Conservation (phyloP, 2,113 vertebrate genomes). For the Phyllopteryx taeniolatus region DNA sequence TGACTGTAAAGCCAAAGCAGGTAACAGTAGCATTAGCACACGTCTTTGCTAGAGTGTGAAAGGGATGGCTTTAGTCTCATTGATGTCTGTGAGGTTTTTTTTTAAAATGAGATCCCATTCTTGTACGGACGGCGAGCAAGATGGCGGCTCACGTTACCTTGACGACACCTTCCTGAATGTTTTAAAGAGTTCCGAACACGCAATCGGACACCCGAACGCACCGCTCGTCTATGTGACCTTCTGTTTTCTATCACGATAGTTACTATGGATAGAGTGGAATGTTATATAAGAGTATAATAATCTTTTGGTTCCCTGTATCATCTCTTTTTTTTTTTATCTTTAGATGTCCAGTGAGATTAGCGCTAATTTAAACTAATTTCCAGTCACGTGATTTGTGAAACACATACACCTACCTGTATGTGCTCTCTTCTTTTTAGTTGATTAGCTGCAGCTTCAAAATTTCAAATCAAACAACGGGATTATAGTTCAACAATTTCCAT, state of each 20-base stretch:
- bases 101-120: constrained; percentile 30
- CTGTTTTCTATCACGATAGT: background rate
- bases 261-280: background rate
- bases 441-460: no score
- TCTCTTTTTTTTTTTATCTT: no score
- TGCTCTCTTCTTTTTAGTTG: background rate
- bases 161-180: constrained; percentile 63
- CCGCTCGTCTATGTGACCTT: constrained; percentile 18
- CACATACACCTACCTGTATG: background rate
- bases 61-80: constrained; percentile 7
- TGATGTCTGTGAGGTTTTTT: constrained; percentile 16
- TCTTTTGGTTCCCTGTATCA: no score
- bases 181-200: constrained; percentile 72
- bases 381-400: no score
- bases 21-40: constrained; percentile 45
- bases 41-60: constrained; percentile 44
- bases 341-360: no score
- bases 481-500: no score
- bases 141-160: constrained; percentile 53
- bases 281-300: background rate
- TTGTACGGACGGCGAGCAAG: background rate
- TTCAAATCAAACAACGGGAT: no score
- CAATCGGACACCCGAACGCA: constrained; percentile 54
- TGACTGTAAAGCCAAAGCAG: constrained; percentile 71
- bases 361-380: no score